Evolutionary conservation across 2,888 invertebrate species (phyloP), one percentile per base, ranked within the genome.

Genomic region (Stramonita haemastoma): DNA sequence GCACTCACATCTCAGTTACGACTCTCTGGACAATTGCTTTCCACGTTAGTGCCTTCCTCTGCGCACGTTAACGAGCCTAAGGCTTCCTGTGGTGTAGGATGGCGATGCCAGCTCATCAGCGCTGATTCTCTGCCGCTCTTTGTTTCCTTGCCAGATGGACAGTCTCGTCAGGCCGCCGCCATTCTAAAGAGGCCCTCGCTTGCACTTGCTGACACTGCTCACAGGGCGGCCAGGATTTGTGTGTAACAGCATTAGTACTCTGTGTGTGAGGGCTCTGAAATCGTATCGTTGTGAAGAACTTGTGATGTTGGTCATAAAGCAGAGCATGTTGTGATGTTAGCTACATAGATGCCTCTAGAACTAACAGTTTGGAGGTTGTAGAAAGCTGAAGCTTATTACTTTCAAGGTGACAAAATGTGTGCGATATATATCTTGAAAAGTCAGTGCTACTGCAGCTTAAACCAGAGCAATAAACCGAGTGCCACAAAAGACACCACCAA

Each of bases 401-500:
- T 15, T 29, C 26, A 46, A 46, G 46, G 4, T 46, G 46, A 8
- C 86, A 86, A 86, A 32, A 86, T 86, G 86, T 86, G 86, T 34
- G 86, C 86, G 8, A 86, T 86, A 32, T 86, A 86, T 22, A 86
- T 86, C n/a, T 66, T 86, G n/a, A 86, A 86, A 56, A 86, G 86
- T 34, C 86, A 86, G 26, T 86, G 86, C 60, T 86, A 86, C 34
- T 66, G 86, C 26, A 66, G 29, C 13, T 22, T 60, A 22, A 86
- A 57, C 32, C 66, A 60, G 26, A 32, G 86, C 22, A 66, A 66
- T 46, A 86, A 86, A 60, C 86, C 86, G 0, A 34, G 46, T 86
- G 8, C 86, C 5, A 86, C 86, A 1, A 86, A 86, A 11, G 86
- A 57, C 19, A 22, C 66, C 34, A 29, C 60, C 5, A 86, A 86